Evolutionary conservation across 2,113 vertebrate genomes (phyloP).

Genomic region (Anoura caudifer): DNA sequence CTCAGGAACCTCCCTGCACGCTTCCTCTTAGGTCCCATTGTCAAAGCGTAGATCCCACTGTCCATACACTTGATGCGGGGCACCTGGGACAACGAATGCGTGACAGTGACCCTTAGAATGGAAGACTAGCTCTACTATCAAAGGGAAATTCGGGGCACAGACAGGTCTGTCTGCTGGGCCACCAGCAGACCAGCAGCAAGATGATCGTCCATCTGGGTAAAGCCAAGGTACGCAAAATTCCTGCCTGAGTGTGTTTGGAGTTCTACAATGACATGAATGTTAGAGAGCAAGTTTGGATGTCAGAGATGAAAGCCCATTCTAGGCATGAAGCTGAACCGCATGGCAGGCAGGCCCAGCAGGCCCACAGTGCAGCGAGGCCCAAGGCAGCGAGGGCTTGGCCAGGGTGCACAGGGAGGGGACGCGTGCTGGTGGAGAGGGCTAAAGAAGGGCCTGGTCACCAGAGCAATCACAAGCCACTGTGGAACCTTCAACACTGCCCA

Average conservation of each 20-base stretch:
- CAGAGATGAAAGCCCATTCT: background rate
- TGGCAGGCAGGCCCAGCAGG: background rate
- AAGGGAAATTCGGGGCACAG: background rate
- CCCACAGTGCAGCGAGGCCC: background rate
- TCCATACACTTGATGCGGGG: background rate
- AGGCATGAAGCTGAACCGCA: background rate
- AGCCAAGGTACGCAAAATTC: too few species aligned
- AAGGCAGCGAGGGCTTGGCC: accelerated
- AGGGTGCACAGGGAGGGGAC: background rate
- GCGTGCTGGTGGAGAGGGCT: background rate
- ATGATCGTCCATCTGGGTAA: background rate
- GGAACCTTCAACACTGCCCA: accelerated
- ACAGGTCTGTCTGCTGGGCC: background rate
- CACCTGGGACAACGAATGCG: background rate
- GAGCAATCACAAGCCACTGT: background rate
- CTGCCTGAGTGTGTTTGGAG: background rate
- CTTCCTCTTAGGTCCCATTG: background rate
- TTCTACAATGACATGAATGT: background rate
- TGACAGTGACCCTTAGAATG: background rate
- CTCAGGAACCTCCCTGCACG: background rate
- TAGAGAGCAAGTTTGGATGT: background rate
- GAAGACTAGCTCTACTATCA: background rate
- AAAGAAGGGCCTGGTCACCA: background rate
- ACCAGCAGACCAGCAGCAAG: background rate
- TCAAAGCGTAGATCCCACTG: background rate